phyloP scores from a whole-genome alignment of 2,113 vertebrate species.

The Telmatochromis bifrenatus region DNA sequence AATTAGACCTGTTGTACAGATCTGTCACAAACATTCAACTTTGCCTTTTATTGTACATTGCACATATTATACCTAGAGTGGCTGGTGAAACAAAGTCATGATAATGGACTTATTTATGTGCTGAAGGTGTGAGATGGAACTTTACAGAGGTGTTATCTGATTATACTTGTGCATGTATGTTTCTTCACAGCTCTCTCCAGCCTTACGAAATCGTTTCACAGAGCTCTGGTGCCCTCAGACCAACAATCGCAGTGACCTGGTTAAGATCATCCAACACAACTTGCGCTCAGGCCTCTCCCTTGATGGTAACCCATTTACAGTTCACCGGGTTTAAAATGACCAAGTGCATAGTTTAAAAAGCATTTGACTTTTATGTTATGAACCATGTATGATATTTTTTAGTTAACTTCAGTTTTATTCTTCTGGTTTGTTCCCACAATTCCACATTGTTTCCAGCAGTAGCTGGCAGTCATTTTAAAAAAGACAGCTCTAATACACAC shows the following conservation, averaged over 20 bases:
- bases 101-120: not conserved
- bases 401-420: not conserved
- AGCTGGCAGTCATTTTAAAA: not conserved
- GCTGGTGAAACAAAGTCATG: not conserved
- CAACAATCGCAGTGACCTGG: constrained; percentile 80
- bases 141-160: not conserved
- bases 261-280: constrained; percentile 88
- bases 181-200: constrained; percentile 85
- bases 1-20: not conserved
- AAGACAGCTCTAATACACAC: not conserved
- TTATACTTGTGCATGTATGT: not conserved
- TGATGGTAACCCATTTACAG: constrained; percentile 34
- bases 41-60: not conserved
- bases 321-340: not conserved
- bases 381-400: accelerated
- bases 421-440: not conserved
- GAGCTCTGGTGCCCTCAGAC: constrained; percentile 97
- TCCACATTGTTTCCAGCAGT: not conserved
- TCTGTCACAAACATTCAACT: not conserved
- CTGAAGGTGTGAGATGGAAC: not conserved
- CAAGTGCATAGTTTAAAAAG: not conserved
- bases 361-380: not conserved
- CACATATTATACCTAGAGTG: not conserved
- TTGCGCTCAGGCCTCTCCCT: constrained; percentile 79
- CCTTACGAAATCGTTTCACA: constrained; percentile 93